Conservation (phyloP, 2,888 invertebrate genomes). For the Enoplolaimus lenunculus region DNA sequence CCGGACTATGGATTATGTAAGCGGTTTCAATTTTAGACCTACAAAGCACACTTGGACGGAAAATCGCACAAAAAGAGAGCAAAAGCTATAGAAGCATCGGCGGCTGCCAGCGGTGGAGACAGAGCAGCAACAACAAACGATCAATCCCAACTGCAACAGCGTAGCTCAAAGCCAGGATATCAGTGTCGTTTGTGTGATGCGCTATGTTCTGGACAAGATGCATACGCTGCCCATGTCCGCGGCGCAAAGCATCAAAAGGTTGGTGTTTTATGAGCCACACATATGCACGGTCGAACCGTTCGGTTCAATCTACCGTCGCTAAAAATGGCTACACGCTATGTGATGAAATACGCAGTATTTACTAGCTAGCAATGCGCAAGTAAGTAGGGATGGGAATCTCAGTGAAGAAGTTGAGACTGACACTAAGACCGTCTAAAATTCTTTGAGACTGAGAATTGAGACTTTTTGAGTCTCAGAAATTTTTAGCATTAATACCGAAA, state of each 20-base stretch:
- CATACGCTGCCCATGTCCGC: constrained; percentile 90
- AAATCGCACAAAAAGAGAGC: constrained; percentile 98
- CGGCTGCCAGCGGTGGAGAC: constrained; percentile 57
- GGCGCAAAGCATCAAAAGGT: constrained; percentile 97
- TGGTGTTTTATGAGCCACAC: background rate
- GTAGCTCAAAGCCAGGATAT: constrained; percentile 49
- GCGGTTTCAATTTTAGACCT: constrained; percentile 62
- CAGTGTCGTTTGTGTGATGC: constrained; percentile 96
- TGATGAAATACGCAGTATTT: too few relatives aligned
- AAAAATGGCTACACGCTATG: background rate
- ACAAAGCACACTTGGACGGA: constrained; percentile 89
- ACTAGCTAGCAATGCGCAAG: too few relatives aligned
- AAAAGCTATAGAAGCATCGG: too few relatives aligned
- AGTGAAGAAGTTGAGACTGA: too few relatives aligned
- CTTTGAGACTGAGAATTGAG: too few relatives aligned
- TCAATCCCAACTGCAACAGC: constrained; percentile 13
- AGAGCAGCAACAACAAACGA: too few relatives aligned
- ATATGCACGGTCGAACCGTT: background rate
- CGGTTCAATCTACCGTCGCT: background rate
- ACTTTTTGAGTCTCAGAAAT: too few relatives aligned
- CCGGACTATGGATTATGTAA: too few relatives aligned
- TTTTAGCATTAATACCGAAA: too few relatives aligned
- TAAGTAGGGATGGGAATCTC: too few relatives aligned
- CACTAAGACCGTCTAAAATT: too few relatives aligned
- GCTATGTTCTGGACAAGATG: constrained; percentile 93